Evolutionary conservation across 2,797 vertebrate genomes (phyloP).

Genomic region (Poliocrania exsul): DNA sequence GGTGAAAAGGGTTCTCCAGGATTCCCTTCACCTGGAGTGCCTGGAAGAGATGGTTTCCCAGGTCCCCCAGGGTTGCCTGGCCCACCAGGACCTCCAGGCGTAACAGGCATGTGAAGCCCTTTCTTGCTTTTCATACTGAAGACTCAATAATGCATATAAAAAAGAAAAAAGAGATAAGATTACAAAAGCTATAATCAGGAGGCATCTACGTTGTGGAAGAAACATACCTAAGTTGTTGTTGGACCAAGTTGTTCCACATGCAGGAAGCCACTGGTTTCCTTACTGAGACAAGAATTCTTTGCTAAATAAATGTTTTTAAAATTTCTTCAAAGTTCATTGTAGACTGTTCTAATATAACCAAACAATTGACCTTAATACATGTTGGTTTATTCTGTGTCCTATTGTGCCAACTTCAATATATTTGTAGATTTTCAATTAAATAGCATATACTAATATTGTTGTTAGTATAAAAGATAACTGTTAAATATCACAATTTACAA

Average conservation of each 20-base stretch:
- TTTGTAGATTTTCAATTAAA: background rate
- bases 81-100: conserved; percentile 75
- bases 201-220: background rate
- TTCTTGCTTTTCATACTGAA: background rate
- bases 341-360: background rate
- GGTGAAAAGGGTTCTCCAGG: conserved; percentile 88
- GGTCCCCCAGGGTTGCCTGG: conserved; percentile 86
- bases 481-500: background rate
- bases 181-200: background rate
- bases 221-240: background rate
- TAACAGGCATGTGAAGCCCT: conserved; percentile 51
- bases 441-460: background rate
- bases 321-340: background rate
- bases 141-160: background rate
- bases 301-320: background rate
- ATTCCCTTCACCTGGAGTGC: conserved; percentile 80
- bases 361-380: background rate
- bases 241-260: background rate
- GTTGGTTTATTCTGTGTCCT: background rate
- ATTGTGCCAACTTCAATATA: background rate
- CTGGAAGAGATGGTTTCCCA: conserved; percentile 82
- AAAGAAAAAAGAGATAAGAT: background rate
- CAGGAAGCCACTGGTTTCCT: background rate
- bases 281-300: background rate
- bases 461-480: background rate